Evolutionary conservation across 2,888 invertebrate genomes (phyloP).

Genomic region (Sepioteuthis lessoniana): DNA sequence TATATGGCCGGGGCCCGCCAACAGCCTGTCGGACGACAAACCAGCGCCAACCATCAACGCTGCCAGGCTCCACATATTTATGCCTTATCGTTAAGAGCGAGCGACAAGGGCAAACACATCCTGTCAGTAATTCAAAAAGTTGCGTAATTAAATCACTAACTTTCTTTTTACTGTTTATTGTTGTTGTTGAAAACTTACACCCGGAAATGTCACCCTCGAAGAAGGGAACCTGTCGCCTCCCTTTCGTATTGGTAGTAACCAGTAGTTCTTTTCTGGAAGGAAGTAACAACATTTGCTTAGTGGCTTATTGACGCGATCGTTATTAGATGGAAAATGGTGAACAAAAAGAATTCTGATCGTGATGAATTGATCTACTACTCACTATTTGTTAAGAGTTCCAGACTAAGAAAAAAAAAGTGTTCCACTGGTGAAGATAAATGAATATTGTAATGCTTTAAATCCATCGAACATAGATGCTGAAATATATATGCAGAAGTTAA

Average conservation of each 20-base stretch:
- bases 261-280: not conserved
- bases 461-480: no score
- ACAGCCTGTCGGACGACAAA: conserved; percentile 21
- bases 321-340: no score
- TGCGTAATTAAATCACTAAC: conserved; percentile 20
- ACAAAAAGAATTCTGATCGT: no score
- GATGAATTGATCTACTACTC: no score
- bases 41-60: not conserved
- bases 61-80: not conserved
- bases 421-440: no score
- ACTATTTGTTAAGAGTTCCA: no score
- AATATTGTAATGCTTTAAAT: no score
- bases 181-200: conserved; percentile 23
- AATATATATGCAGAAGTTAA: no score
- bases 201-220: not conserved
- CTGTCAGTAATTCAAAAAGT: not conserved
- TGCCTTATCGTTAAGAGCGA: not conserved
- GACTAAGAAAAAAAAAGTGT: no score
- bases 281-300: not conserved
- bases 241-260: not conserved
- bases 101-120: conserved; percentile 2
- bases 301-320: no score
- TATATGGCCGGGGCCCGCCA: conserved; percentile 33
- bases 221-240: not conserved
- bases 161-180: not conserved